Evolutionary conservation across 2,113 vertebrate genomes (phyloP).

Genomic region (Macroglossus sobrinus): DNA sequence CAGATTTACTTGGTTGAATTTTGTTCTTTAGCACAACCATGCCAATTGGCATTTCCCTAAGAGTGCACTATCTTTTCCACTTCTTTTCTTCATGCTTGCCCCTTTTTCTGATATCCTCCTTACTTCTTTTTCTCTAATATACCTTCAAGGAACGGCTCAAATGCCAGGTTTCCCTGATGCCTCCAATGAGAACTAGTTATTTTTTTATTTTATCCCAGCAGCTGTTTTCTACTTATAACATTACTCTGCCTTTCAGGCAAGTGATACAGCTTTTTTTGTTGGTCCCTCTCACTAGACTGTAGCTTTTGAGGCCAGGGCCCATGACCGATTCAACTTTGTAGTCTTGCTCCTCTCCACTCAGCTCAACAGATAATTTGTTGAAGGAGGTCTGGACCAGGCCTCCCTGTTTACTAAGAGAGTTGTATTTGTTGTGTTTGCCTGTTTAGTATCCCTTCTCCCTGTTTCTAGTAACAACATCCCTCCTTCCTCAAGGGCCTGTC

Average conservation of each 20-base stretch:
- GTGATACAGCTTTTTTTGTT: background rate
- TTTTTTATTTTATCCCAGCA: background rate
- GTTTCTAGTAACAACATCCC: background rate
- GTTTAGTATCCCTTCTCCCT: background rate
- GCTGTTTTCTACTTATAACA: background rate
- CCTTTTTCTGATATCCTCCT: background rate
- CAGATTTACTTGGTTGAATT: background rate
- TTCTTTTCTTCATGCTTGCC: background rate
- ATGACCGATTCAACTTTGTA: background rate
- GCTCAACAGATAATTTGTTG: background rate
- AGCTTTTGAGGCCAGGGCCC: background rate
- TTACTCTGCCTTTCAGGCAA: background rate
- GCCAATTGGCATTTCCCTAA: background rate
- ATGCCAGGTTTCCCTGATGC: background rate
- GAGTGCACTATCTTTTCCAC: background rate
- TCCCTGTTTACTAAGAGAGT: background rate
- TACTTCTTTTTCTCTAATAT: background rate
- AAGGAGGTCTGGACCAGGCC: background rate
- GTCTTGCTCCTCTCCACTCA: background rate
- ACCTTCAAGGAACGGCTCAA: background rate
- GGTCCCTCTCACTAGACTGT: background rate
- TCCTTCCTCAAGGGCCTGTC: background rate
- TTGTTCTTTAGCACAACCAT: background rate
- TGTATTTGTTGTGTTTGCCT: background rate
- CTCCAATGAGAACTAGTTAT: background rate